Percentiles rank a stretch among this genome's conserved stretches.
These are phyloP conservation scores for Pardalotus punctatus DNA, from an alignment of 2,113 vertebrate species.

Conservation along the genomic window DNA sequence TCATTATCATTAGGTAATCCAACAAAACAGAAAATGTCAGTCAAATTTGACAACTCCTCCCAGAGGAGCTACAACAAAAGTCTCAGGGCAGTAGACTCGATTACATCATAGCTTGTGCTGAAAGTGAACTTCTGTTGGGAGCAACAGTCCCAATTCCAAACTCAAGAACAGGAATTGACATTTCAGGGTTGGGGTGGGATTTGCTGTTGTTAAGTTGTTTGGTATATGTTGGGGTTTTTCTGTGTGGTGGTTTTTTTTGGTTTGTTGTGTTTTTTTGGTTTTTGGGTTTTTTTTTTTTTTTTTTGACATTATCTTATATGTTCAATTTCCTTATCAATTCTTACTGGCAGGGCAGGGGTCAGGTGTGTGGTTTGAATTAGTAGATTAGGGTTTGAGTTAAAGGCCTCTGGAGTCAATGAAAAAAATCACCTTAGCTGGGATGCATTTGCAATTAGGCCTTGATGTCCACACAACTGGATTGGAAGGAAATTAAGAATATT, in stretches of 20 bases:
- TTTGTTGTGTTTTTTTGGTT: background rate
- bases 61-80: background rate
- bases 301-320: background rate
- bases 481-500: background rate
- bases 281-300: background rate
- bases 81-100: background rate
- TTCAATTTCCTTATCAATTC: background rate
- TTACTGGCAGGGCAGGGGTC: background rate
- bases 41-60: background rate
- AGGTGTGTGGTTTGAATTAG: background rate
- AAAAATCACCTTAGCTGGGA: background rate
- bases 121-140: background rate
- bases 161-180: background rate
- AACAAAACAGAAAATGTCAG: background rate
- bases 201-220: background rate
- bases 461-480: background rate
- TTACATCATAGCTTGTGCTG: background rate
- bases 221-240: background rate
- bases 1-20: conserved; percentile 1
- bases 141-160: background rate
- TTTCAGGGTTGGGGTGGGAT: background rate
- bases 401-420: background rate
- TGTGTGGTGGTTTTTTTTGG: too few relatives aligned
- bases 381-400: background rate
- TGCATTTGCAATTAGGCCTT: background rate